Evolutionary conservation across 2,113 vertebrate species (phyloP), one percentile per base, ranked within the genome.

Genomic region (Rhinolophus sinicus): DNA sequence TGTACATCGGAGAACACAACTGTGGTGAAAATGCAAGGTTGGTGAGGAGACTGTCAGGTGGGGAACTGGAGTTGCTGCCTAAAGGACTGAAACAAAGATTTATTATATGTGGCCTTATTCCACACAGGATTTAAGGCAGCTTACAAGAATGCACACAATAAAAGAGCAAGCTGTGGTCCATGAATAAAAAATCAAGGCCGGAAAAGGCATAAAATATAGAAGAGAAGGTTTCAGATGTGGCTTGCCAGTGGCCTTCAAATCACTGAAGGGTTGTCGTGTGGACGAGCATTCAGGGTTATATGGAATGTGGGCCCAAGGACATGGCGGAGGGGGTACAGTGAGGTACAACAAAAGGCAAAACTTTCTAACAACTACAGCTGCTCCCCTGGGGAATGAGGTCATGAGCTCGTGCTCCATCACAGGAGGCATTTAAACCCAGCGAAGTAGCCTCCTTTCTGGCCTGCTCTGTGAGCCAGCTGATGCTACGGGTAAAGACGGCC

Each of bases 171-270:
- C 62, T 81, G 12, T 77, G 40, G 47, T 90, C 35, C 73, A 88
- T 94, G 88, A 92, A 90, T 94, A 73, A 97, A 96, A 94, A 76
- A 84, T 72, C 88, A 98, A 95, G 81, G 65, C 47, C 88, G 33
- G 72, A 19, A 90, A 87, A 85, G 44, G 9, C 81, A 94, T 88
- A 65, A 96, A 96, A 92, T 90, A 85, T 65, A 81, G 52, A 95
- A 75, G 50, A 96, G 78, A 94, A 81, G 47, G 90, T 40, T 94
- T 93, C 70, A 69, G 76, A 80, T 81, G 84, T 91, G 67, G 28
- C 35, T 86, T 95, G 40, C 89, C 75, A 93, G 50, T 60, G 85
- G 70, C 90, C 92, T 76, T 70, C 58, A 90, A 84, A 85, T 90
- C 54, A 80, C 58, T 84, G 78, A 90, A 94, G 35, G 3, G 21